A percentile compares a stretch with the other conserved stretches of the same genome.
Conservation (phyloP, 1,140 invertebrate genomes). For the Coptotermes formosanus region DNA sequence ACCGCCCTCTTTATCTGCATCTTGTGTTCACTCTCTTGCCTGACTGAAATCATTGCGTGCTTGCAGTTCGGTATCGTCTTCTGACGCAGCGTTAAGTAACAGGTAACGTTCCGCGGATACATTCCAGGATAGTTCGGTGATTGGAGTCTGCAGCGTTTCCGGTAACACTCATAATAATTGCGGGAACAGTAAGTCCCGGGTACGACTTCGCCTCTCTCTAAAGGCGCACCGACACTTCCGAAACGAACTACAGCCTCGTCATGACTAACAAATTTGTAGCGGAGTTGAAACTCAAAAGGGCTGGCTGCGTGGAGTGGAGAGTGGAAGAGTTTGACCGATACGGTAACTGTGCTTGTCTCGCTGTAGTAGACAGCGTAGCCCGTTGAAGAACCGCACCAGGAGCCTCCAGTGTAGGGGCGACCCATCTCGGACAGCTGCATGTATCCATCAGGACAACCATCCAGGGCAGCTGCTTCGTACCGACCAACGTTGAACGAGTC, state of each 20-base stretch:
- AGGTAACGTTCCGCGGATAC: slow-evolving; percentile 85
- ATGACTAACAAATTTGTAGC: slow-evolving; percentile 73
- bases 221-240: slow-evolving; percentile 65
- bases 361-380: slow-evolving; percentile 80
- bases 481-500: slow-evolving; percentile 79
- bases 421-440: slow-evolving; percentile 77
- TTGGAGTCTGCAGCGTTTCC: slow-evolving; percentile 67
- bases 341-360: slow-evolving; percentile 78
- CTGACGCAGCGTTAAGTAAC: slow-evolving; percentile 76
- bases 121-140: slow-evolving; percentile 90
- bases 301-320: slow-evolving; percentile 59
- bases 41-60: slow-evolving; percentile 82
- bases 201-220: slow-evolving; percentile 72
- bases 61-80: slow-evolving; percentile 82
- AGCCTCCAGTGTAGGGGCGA: slow-evolving; percentile 77
- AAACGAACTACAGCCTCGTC: slow-evolving; percentile 75
- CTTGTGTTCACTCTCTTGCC: slow-evolving; percentile 68
- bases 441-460: slow-evolving; percentile 56
- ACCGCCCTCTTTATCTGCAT: slow-evolving; percentile 34
- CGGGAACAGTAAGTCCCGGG: slow-evolving; percentile 85
- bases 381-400: slow-evolving; percentile 75
- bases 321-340: slow-evolving; percentile 70
- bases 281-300: slow-evolving; percentile 71
- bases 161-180: slow-evolving; percentile 82
- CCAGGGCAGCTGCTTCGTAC: slow-evolving; percentile 57